phyloP scores from a whole-genome alignment of 2,113 vertebrate species.

The Nycticorax nycticorax region DNA sequence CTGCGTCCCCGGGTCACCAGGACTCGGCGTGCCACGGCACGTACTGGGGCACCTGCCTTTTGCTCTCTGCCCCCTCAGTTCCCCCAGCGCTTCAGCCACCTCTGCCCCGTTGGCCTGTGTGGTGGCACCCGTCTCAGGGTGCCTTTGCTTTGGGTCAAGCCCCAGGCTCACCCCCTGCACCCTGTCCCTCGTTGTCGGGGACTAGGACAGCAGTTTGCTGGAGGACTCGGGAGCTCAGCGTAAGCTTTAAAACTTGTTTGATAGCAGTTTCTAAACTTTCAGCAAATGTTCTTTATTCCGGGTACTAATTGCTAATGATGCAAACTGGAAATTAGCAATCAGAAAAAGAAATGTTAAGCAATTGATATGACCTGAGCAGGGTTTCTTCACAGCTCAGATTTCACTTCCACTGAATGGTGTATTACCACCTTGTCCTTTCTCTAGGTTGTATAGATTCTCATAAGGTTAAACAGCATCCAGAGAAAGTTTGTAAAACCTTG shows the following conservation, averaged over 20 bases:
- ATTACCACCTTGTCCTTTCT: neutral
- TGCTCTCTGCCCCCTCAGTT: too few relatives aligned
- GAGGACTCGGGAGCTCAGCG: neutral
- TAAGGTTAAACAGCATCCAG: neutral
- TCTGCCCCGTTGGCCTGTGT: neutral
- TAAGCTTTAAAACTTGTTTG: neutral
- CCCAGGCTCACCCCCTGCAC: neutral
- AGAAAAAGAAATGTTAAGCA: neutral
- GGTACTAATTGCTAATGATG: neutral
- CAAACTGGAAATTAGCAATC: neutral
- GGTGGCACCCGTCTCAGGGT: fast-evolving
- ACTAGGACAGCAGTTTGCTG: neutral
- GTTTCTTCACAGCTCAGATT: neutral
- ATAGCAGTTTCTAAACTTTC: neutral
- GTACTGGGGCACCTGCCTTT: neutral
- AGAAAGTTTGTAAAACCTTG: neutral
- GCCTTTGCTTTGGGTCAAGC: neutral
- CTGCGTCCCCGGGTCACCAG: neutral
- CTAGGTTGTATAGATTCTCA: neutral
- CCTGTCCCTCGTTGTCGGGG: fast-evolving
- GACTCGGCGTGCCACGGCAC: neutral
- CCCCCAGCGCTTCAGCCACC: neutral
- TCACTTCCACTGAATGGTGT: neutral
- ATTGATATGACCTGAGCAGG: fast-evolving
- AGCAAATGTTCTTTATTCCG: neutral